These are phyloP conservation scores for Rhinogobio ventralis DNA, from an alignment of 2,797 vertebrate species.

Conservation along the genomic window DNA sequence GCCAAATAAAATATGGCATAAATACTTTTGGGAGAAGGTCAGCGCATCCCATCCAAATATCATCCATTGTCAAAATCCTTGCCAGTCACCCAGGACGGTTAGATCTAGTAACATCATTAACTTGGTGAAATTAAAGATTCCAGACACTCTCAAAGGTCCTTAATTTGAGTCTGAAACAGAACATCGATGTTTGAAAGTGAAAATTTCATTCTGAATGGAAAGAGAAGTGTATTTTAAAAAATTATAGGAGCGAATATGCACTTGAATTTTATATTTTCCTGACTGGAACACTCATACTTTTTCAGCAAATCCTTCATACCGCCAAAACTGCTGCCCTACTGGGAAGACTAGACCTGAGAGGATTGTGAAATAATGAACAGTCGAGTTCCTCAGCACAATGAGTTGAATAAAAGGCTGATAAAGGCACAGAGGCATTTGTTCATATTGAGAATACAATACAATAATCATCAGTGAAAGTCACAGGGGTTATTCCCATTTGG, in stretches of 20 bases:
- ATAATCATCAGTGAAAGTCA: slow-evolving; percentile 9
- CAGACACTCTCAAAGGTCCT: not conserved
- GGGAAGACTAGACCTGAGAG: slow-evolving; percentile 13
- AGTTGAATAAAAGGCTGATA: slow-evolving; percentile 20
- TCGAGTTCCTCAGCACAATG: slow-evolving; percentile 5
- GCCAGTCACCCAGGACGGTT: not conserved
- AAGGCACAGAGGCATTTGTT: slow-evolving; percentile 8
- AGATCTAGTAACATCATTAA: not conserved
- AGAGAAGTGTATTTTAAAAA: not conserved
- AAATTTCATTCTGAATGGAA: not conserved
- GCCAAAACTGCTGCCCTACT: slow-evolving; percentile 62
- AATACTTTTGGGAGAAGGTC: not conserved
- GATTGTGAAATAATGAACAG: slow-evolving; percentile 22
- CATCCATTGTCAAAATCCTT: not conserved
- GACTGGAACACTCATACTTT: slow-evolving; percentile 43
- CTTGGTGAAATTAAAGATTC: not conserved
- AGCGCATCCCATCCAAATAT: not conserved
- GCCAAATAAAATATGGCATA: not conserved
- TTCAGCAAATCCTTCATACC: slow-evolving; percentile 59
- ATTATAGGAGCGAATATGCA: not conserved
- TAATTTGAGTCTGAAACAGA: not conserved
- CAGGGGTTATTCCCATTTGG: slow-evolving; percentile 1
- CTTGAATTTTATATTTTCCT: slow-evolving; percentile 29
- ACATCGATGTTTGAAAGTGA: not conserved
- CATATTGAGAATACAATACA: slow-evolving; percentile 27